Conservation (phyloP, 2,797 vertebrate genomes). For the Poecilia picta region DNA sequence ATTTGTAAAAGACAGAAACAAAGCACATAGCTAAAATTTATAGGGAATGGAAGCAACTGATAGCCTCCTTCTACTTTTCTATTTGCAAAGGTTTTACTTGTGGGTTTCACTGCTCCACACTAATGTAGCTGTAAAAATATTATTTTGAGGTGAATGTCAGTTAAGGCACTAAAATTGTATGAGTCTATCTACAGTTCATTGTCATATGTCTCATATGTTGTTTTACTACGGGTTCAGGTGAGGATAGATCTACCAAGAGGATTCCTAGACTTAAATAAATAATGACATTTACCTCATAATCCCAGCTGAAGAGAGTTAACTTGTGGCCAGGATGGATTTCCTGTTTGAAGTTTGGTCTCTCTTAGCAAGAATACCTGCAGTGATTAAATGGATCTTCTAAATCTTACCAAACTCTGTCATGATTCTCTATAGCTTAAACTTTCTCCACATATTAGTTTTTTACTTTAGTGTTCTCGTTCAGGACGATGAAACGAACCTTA, state of each 20-base stretch:
- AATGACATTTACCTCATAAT: no score
- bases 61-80: not conserved
- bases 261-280: no score
- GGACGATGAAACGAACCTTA: not conserved
- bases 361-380: no score
- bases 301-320: no score
- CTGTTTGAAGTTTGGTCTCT: no score
- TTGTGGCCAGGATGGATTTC: no score
- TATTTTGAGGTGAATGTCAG: not conserved
- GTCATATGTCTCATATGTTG: not conserved
- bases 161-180: not conserved
- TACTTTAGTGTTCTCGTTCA: not conserved
- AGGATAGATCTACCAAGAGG: no score
- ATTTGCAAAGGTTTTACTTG: not conserved
- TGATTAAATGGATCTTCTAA: no score
- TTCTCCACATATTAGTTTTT: no score
- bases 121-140: not conserved
- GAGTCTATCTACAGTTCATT: not conserved
- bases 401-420: no score
- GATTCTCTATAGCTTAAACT: no score
- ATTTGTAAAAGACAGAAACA: not conserved
- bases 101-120: not conserved
- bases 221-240: not conserved
- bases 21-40: not conserved
- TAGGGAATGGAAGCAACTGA: not conserved